phyloP scores from a whole-genome alignment of 2,888 invertebrate species.

The Lacanobia wlatinum region DNA sequence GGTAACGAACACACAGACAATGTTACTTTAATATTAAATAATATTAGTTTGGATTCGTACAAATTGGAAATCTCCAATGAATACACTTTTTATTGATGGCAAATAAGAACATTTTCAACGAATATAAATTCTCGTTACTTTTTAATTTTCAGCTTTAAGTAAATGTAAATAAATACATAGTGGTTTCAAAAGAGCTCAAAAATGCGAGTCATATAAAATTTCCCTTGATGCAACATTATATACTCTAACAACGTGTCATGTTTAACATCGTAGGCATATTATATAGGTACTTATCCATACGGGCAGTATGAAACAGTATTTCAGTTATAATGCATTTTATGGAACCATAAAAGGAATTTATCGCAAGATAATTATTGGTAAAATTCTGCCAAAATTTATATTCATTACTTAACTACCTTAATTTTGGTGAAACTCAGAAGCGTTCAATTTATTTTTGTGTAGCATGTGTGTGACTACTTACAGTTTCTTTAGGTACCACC shows the following conservation, averaged over 20 bases:
- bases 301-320: slow-evolving; percentile 34
- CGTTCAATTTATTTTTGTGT: neutral
- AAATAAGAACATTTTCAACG: neutral
- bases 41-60: too few species aligned
- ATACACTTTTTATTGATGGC: neutral
- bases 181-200: neutral
- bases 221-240: neutral
- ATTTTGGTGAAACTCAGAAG: slow-evolving; percentile 27
- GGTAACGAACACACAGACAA: too few species aligned
- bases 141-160: neutral
- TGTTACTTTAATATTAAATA: too few species aligned
- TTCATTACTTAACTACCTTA: slow-evolving; percentile 10
- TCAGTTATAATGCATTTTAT: slow-evolving; percentile 55
- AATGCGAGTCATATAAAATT: neutral
- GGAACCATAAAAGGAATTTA: slow-evolving; percentile 66
- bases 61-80: too few species aligned
- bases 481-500: neutral
- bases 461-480: neutral
- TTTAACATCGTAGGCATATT: neutral
- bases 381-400: slow-evolving; percentile 36
- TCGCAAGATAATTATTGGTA: slow-evolving; percentile 58
- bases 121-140: neutral
- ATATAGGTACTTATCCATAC: neutral
- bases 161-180: neutral
- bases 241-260: slow-evolving; percentile 15